These are phyloP conservation scores for Heterodera schachtii DNA, from an alignment of 1,140 invertebrate species.

Conservation along the genomic window DNA sequence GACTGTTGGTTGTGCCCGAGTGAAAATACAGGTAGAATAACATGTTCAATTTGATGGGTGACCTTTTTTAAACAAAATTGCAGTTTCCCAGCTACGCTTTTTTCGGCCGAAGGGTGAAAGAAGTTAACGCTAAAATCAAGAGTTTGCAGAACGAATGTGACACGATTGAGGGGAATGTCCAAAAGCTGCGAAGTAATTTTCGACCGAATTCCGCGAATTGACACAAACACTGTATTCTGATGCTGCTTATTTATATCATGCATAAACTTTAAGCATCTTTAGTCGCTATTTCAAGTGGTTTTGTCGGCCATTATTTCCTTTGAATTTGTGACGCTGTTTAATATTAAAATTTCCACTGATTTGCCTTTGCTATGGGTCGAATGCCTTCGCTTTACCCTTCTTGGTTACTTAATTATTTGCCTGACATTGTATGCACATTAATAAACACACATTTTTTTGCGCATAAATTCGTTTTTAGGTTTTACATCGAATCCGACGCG, in stretches of 20 bases:
- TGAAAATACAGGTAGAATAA: not conserved
- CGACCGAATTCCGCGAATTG: not conserved
- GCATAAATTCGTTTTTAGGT: not conserved
- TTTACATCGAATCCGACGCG: not conserved
- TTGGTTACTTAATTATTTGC: not conserved
- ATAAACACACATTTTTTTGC: not conserved
- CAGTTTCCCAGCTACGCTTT: conserved; percentile 1
- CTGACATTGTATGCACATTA: not conserved
- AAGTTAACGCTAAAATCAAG: not conserved
- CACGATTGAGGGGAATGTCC: not conserved
- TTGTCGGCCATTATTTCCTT: too few species aligned
- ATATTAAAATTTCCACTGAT: too few species aligned
- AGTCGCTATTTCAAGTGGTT: too few species aligned
- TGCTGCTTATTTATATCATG: too few species aligned
- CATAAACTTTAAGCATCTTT: too few species aligned
- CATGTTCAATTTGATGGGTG: too few species aligned
- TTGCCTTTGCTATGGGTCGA: not conserved
- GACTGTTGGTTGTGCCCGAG: not conserved
- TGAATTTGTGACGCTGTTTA: too few species aligned
- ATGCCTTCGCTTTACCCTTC: not conserved
- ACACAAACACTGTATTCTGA: too few species aligned
- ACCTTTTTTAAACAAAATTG: not conserved
- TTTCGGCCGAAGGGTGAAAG: not conserved
- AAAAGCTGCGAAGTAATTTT: not conserved
- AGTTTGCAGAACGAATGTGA: not conserved